Evolutionary conservation across 1,140 invertebrate species (phyloP).

Genomic region (Aricia agestis): DNA sequence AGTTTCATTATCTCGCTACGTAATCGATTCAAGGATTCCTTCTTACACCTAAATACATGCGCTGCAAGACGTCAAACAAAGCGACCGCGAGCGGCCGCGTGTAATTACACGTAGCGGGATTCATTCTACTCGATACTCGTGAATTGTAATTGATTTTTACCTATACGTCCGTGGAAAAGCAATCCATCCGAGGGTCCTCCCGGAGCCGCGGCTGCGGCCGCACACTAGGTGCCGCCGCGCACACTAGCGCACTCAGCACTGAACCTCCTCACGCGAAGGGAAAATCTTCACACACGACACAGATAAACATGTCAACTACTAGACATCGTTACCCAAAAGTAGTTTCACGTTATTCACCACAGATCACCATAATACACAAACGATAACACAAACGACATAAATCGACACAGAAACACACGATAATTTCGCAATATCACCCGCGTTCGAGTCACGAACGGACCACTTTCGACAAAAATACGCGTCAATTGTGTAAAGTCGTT

Average conservation of each 20-base stretch:
- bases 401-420: slow-evolving; percentile 66
- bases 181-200: slow-evolving; percentile 72
- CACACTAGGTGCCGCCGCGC: slow-evolving; percentile 57
- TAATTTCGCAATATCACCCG: slow-evolving; percentile 68
- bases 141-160: slow-evolving; percentile 53
- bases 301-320: slow-evolving; percentile 76
- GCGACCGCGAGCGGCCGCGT: slow-evolving; percentile 27
- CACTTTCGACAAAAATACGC: slow-evolving; percentile 67
- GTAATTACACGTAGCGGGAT: slow-evolving; percentile 12
- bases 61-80: slow-evolving; percentile 50
- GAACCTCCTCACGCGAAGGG: slow-evolving; percentile 72
- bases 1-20: slow-evolving; percentile 37
- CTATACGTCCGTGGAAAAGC: slow-evolving; percentile 72
- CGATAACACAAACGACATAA: slow-evolving; percentile 65
- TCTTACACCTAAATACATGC: slow-evolving; percentile 45
- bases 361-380: slow-evolving; percentile 64
- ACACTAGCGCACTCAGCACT: slow-evolving; percentile 61
- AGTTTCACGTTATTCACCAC: slow-evolving; percentile 71
- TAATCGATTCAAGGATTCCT: slow-evolving; percentile 53
- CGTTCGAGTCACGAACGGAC: slow-evolving; percentile 64
- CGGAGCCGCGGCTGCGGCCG: slow-evolving; percentile 53
- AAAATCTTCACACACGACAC: slow-evolving; percentile 76
- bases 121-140: background rate
- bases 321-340: slow-evolving; percentile 75
- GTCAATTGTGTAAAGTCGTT: slow-evolving; percentile 68